Percentiles rank a stretch among this genome's conserved stretches.
These are phyloP conservation scores for Nautilus pompilius DNA, from an alignment of 1,140 invertebrate species.

Conservation along the genomic window DNA sequence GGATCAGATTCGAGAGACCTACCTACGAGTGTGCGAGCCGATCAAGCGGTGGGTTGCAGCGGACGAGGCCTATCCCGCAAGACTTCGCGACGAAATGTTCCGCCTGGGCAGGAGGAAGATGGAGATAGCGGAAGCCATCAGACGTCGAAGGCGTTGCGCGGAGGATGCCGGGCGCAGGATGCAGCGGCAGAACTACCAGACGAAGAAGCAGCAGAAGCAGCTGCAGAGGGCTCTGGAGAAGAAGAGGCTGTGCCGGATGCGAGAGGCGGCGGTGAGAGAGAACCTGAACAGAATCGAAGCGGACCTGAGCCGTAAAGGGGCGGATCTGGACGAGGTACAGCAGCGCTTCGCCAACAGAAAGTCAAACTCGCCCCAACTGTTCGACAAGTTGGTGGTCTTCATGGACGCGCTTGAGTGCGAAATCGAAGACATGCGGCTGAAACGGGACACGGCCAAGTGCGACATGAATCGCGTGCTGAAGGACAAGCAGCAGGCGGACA, in stretches of 20 bases:
- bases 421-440: not conserved
- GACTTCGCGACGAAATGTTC: constrained; percentile 22
- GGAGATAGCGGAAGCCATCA: constrained; percentile 16
- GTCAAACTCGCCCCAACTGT: not conserved
- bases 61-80: constrained; percentile 26
- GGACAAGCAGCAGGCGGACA: not conserved
- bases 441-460: not conserved
- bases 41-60: constrained; percentile 29
- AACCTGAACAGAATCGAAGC: constrained; percentile 11
- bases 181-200: constrained; percentile 11
- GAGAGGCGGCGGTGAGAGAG: constrained; percentile 12
- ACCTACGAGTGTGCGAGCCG: constrained; percentile 14
- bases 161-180: constrained; percentile 14
- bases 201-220: constrained; percentile 13
- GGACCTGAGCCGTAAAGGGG: constrained; percentile 15
- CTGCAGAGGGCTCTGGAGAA: constrained; percentile 12
- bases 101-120: constrained; percentile 9
- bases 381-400: not conserved
- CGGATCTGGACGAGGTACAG: constrained; percentile 22
- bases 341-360: not conserved
- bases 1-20: constrained; percentile 10
- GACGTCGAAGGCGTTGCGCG: constrained; percentile 2
- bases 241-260: constrained; percentile 16
- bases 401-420: not conserved
- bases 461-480: not conserved